phyloP scores from a whole-genome alignment of 92 coral and sea anemone species.

The Palythoa grandis region DNA sequence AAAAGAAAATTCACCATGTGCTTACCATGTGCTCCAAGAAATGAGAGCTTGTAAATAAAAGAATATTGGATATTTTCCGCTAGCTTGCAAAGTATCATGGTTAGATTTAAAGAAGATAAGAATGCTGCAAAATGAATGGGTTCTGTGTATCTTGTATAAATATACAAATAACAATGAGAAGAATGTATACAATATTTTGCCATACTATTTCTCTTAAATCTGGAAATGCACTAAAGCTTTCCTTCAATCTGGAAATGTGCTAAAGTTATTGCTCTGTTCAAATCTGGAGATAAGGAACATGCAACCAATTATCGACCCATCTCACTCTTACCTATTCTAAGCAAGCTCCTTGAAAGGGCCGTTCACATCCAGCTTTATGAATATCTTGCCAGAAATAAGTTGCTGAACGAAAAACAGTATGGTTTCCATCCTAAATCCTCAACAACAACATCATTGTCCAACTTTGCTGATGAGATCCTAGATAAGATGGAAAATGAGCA shows the following conservation, averaged over 20 bases:
- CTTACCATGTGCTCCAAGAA: conserved; percentile 5
- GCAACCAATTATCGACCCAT: conserved; percentile 48
- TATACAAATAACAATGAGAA: neutral
- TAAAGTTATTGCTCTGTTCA: conserved; percentile 39
- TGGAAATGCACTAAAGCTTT: too few species aligned
- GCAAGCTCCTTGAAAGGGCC: conserved; percentile 35
- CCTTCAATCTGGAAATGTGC: conserved; percentile 36
- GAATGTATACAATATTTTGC: conserved; percentile 12
- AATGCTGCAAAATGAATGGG: conserved; percentile 25
- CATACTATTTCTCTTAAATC: neutral
- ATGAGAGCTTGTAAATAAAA: too few species aligned
- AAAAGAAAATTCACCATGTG: neutral
- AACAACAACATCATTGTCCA: conserved; percentile 33
- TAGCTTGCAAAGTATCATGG: conserved; percentile 22
- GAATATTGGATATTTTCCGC: too few species aligned
- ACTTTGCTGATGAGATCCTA: conserved; percentile 30
- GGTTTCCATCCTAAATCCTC: conserved; percentile 29
- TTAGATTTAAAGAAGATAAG: conserved; percentile 6
- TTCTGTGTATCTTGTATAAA: conserved; percentile 6
- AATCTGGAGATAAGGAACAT: conserved; percentile 13
- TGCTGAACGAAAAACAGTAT: conserved; percentile 29
- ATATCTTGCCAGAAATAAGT: conserved; percentile 5
- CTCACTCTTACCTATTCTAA: conserved; percentile 28
- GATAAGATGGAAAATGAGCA: conserved; percentile 29
- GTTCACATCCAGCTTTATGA: conserved; percentile 36